Conservation (phyloP, 1,140 invertebrate genomes). For the Hyphantria cunea region DNA sequence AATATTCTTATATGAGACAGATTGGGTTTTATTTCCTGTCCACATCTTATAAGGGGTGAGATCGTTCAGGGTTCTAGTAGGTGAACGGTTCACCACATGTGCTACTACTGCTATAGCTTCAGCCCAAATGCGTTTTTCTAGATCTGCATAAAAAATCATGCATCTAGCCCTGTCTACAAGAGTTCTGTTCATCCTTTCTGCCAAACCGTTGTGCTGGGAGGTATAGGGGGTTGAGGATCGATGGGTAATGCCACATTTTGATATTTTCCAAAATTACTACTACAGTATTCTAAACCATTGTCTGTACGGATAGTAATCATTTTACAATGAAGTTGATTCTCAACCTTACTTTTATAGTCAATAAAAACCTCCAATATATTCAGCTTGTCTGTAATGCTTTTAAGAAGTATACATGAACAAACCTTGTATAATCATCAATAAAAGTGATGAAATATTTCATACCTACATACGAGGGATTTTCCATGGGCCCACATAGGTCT, state of each 20-base stretch:
- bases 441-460: neutral
- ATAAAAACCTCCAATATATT: neutral
- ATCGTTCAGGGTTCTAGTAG: no score
- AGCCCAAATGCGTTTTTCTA: neutral
- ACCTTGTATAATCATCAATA: neutral
- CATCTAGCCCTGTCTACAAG: neutral
- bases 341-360: neutral
- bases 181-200: neutral
- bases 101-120: neutral
- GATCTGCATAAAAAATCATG: neutral
- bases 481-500: neutral
- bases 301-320: neutral
- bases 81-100: no score
- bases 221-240: neutral
- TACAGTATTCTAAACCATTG: neutral
- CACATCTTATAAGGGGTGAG: slow-evolving; percentile 33
- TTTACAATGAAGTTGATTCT: neutral
- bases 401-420: neutral
- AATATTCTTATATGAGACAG: slow-evolving; percentile 64
- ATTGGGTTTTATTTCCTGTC: slow-evolving; percentile 38
- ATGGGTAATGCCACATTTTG: neutral
- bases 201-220: neutral
- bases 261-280: neutral
- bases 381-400: neutral
- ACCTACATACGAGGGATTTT: neutral